These are phyloP conservation scores for Hippolais icterina DNA, from an alignment of 2,113 vertebrate genomes.

Conservation along the genomic window DNA sequence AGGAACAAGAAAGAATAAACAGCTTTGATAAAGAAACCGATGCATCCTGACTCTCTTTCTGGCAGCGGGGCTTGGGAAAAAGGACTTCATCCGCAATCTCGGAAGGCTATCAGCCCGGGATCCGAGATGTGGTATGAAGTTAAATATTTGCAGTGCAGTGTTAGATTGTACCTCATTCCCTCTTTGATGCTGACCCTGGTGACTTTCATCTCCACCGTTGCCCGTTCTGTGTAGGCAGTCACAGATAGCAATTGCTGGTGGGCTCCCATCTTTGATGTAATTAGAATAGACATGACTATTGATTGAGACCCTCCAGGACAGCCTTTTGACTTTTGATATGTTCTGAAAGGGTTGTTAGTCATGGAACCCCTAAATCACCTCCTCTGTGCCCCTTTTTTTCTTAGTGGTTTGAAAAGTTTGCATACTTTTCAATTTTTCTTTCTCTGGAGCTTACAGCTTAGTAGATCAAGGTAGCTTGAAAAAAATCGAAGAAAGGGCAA, in stretches of 20 bases:
- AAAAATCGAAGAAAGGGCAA: neutral
- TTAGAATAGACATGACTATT: neutral
- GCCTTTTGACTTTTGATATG: neutral
- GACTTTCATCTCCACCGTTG: neutral
- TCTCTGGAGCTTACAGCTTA: neutral
- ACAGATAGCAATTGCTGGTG: neutral
- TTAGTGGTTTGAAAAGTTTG: neutral
- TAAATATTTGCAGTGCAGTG: neutral
- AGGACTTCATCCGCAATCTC: too few species aligned
- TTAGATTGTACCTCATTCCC: neutral
- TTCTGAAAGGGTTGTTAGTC: neutral
- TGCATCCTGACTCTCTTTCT: too few species aligned
- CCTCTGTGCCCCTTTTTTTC: neutral
- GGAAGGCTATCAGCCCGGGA: too few species aligned
- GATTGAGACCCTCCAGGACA: neutral
- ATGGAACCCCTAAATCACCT: neutral
- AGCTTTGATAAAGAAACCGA: too few species aligned
- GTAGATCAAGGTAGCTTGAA: neutral
- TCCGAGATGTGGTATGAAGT: neutral
- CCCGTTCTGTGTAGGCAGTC: neutral
- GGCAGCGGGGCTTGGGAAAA: too few species aligned
- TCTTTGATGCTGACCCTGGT: neutral
- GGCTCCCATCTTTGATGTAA: neutral
- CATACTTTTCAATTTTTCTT: neutral
- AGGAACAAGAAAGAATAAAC: too few species aligned